Evolutionary conservation across 2,113 vertebrate species (phyloP).

Genomic region (Mobula birostris): DNA sequence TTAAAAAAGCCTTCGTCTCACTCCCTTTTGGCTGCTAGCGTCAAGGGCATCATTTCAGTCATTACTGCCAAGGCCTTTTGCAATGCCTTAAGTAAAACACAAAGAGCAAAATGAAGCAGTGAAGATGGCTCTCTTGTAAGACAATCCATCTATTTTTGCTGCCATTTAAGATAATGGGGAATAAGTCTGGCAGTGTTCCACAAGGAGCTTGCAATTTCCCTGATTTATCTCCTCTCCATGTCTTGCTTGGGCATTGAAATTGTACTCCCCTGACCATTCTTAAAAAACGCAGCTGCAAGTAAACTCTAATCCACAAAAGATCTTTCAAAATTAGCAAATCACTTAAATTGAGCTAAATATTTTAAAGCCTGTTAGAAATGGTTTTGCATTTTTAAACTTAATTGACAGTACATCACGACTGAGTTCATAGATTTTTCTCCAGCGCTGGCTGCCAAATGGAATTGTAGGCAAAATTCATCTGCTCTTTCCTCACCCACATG

Average conservation of each 20-base stretch:
- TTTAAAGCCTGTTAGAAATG: not conserved
- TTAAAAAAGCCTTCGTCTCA: not conserved
- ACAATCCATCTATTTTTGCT: not conserved
- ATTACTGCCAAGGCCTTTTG: not conserved
- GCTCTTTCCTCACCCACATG: no score
- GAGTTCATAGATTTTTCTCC: not conserved
- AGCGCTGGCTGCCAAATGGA: no score
- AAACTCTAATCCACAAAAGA: not conserved
- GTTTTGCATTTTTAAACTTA: not conserved
- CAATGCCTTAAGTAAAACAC: not conserved
- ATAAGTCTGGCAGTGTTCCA: not conserved
- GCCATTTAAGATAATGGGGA: not conserved
- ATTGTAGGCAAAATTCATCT: not conserved
- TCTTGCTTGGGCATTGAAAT: not conserved
- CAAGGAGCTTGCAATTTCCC: not conserved
- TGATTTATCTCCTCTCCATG: not conserved
- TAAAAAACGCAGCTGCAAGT: not conserved
- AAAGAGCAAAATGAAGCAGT: not conserved
- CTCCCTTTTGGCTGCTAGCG: not conserved
- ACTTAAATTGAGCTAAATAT: not conserved
- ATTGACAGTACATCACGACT: not conserved
- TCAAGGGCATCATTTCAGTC: not conserved
- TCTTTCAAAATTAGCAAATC: not conserved
- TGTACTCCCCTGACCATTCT: not conserved
- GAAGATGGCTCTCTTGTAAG: not conserved